Conservation (phyloP, 2,113 vertebrate genomes). For the Eurystomus gularis region DNA sequence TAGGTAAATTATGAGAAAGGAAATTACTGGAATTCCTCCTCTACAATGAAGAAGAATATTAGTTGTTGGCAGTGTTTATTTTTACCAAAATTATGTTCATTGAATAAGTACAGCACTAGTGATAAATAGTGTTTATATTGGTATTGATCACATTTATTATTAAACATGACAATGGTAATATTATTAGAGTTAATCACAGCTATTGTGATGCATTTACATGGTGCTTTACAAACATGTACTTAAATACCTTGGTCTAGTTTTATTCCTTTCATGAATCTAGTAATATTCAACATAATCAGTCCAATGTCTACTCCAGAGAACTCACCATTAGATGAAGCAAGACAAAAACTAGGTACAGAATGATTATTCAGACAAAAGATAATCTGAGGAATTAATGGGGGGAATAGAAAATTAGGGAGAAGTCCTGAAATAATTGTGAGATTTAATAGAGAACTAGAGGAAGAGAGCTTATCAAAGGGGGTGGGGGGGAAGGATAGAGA, state of each 20-base stretch:
- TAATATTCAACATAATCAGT: not conserved
- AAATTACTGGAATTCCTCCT: constrained; percentile 33
- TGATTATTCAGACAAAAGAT: not conserved
- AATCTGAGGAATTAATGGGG: not conserved
- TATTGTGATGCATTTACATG: not conserved
- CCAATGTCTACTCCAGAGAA: not conserved
- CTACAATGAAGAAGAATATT: constrained; percentile 40
- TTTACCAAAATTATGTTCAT: constrained; percentile 1
- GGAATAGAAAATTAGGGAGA: not conserved
- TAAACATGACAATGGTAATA: constrained; percentile 18
- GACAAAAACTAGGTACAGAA: not conserved
- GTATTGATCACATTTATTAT: constrained; percentile 35
- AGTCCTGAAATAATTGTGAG: not conserved
- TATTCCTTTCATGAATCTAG: not conserved
- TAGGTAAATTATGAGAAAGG: constrained; percentile 39
- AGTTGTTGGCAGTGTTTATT: constrained; percentile 22
- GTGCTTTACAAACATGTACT: not conserved
- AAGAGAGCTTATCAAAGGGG: not conserved
- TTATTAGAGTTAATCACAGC: constrained; percentile 33
- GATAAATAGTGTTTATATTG: constrained; percentile 3
- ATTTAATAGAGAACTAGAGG: not conserved
- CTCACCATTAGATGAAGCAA: not conserved
- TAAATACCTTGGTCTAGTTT: not conserved
- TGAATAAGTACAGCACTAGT: constrained; percentile 2
- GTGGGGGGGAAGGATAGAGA: not conserved